These are phyloP conservation scores for Dicentrarchus labrax DNA, from an alignment of 2,113 vertebrate genomes.

Conservation along the genomic window DNA sequence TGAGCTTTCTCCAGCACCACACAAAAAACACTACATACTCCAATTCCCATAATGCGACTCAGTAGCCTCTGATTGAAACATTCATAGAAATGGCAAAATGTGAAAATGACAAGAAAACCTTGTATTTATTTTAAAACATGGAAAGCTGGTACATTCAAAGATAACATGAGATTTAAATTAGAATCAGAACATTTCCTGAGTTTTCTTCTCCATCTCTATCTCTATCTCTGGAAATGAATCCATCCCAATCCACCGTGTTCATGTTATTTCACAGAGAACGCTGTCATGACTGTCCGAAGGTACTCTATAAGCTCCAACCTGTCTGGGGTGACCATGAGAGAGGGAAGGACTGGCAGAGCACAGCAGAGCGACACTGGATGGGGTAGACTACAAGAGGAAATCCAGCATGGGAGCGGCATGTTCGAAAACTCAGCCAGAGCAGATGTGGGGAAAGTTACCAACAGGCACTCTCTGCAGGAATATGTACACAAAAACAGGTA, in stretches of 20 bases:
- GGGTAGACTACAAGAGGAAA: conserved; percentile 71
- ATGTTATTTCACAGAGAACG: conserved; percentile 80
- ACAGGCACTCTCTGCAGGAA: conserved; percentile 83
- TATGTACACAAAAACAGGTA: conserved; percentile 87
- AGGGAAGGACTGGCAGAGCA: conserved; percentile 50
- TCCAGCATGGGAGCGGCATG: conserved; percentile 34
- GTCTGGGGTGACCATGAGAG: conserved; percentile 63
- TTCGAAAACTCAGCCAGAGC: conserved; percentile 30
- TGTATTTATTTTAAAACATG: no score
- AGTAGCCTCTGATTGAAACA: no score
- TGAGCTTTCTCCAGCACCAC: background rate
- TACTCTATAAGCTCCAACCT: conserved; percentile 85
- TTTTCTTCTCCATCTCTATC: background rate
- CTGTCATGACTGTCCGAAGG: conserved; percentile 94
- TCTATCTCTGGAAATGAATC: background rate
- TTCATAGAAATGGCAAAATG: background rate
- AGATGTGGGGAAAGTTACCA: conserved; percentile 63
- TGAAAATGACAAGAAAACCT: background rate
- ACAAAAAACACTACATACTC: background rate
- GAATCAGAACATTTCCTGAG: background rate
- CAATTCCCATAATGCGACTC: background rate
- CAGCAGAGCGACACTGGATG: conserved; percentile 62
- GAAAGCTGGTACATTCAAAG: background rate
- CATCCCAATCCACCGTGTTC: background rate
- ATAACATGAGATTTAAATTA: background rate